Evolutionary conservation across 2,113 vertebrate genomes (phyloP), one percentile per base, ranked within the genome.

Genomic region (Chroicocephalus ridibundus): DNA sequence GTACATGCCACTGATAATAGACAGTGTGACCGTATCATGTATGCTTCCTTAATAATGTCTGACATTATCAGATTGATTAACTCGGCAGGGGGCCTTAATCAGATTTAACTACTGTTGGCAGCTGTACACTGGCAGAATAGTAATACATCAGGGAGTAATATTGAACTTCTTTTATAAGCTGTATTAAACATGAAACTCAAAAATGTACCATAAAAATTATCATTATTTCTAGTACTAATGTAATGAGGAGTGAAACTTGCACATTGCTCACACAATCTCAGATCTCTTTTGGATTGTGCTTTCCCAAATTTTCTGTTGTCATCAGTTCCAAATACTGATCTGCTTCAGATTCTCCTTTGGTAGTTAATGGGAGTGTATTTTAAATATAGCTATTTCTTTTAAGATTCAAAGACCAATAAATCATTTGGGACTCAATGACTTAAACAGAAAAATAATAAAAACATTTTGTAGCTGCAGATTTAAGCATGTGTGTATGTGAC

Each of bases 11-110:
- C 88, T 97, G 94, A 92, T 96, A 94, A 96, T 89, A 97, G 95
- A 82, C 79, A 46, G 52, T 97, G 94, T 96, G 97, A 96, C 96
- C 79, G 12, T 96, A 97, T 98, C 96, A 91, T 96, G 82, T 96
- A 69, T 95, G 96, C 94, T 97, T 97, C 95, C 96, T 97, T 98
- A 98, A 97, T 98, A 97, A 98, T 97, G 97, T 92, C 97, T 97
- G 97, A 97, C 97, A 97, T 98, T 97, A 98, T 98, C 97, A 97
- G 96, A 98, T 97, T 98, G 98, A 98, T 98, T 98, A 97, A 97
- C 95, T 97, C 96, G 81, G 96, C 88, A 90, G 94, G 97, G 93
- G 94, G 87, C 86, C 95, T 95, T 98, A 97, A 98, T 98, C 98
- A 98, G 95, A 98, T 98, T 97, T 98, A 98, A 97, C 97, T 97